Conservation (phyloP, 1,140 invertebrate species). For the Idris sp. region DNA sequence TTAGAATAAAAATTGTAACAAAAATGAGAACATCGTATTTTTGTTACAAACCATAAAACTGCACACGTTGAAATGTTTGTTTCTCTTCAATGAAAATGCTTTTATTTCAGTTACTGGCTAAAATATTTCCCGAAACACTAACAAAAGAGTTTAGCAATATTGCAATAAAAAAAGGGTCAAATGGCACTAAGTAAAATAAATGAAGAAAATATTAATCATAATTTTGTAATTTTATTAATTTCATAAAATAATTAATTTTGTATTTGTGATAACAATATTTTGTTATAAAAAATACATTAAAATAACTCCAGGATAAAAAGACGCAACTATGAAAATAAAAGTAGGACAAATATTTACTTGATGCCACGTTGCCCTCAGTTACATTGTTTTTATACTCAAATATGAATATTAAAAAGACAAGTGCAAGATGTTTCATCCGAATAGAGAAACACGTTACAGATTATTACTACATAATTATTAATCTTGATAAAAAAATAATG, state of each 20-base stretch:
- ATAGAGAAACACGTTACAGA: conserved; percentile 16
- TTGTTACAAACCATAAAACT: too few species aligned
- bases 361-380: conserved; percentile 8
- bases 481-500: conserved; percentile 8
- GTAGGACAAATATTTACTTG: background rate
- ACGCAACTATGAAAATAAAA: background rate
- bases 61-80: too few species aligned
- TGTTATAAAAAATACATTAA: background rate
- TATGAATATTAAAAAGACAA: conserved; percentile 1
- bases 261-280: too few species aligned
- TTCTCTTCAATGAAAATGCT: too few species aligned
- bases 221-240: background rate
- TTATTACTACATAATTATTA: conserved; percentile 16
- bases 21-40: too few species aligned
- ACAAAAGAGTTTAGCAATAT: conserved; percentile 5
- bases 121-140: conserved; percentile 9
- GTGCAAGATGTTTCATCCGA: conserved; percentile 25
- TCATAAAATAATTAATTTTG: too few species aligned
- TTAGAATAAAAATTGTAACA: background rate
- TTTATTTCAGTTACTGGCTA: too few species aligned
- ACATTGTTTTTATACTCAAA: conserved; percentile 29
- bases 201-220: background rate
- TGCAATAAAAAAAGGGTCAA: conserved; percentile 10
- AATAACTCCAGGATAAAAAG: background rate
- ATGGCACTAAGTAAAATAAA: conserved; percentile 12